Evolutionary conservation across 2,113 vertebrate species (phyloP).

Genomic region (Aegotheles bennettii): DNA sequence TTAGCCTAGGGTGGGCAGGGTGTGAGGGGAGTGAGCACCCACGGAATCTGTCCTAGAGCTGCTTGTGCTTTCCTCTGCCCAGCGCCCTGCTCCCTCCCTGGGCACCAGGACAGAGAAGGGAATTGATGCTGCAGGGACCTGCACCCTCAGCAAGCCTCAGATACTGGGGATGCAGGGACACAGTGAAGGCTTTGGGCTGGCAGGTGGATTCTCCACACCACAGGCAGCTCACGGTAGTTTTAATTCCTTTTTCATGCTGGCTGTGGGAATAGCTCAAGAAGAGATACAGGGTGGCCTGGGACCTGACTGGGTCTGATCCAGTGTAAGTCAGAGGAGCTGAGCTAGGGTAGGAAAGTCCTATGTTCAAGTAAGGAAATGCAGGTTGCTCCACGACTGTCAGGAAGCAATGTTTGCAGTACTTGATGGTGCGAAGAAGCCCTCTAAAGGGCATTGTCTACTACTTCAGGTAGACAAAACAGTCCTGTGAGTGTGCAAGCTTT

Average conservation of each 20-base stretch:
- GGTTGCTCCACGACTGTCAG: fast-evolving
- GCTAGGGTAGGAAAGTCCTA: too few species aligned
- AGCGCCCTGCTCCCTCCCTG: background rate
- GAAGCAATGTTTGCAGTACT: background rate
- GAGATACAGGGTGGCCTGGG: background rate
- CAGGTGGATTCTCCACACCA: background rate
- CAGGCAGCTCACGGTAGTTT: too few species aligned
- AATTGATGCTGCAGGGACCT: background rate
- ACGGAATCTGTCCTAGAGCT: background rate
- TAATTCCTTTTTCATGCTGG: background rate
- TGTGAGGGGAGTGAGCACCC: fast-evolving
- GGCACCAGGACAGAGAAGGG: background rate
- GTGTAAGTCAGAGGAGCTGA: background rate
- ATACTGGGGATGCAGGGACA: background rate
- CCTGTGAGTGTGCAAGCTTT: background rate
- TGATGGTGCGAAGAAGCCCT: background rate
- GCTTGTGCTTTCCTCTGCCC: background rate
- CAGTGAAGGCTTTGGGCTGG: background rate
- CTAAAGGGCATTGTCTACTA: background rate
- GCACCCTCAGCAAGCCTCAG: background rate
- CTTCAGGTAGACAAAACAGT: background rate
- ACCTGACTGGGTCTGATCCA: background rate
- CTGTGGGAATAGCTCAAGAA: background rate
- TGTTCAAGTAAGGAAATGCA: background rate
- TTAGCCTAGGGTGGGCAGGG: background rate